Percentiles rank a stretch among this genome's conserved stretches.
Conservation (phyloP, 2,113 vertebrate genomes). For the Onychostruthus taczanowskii region DNA sequence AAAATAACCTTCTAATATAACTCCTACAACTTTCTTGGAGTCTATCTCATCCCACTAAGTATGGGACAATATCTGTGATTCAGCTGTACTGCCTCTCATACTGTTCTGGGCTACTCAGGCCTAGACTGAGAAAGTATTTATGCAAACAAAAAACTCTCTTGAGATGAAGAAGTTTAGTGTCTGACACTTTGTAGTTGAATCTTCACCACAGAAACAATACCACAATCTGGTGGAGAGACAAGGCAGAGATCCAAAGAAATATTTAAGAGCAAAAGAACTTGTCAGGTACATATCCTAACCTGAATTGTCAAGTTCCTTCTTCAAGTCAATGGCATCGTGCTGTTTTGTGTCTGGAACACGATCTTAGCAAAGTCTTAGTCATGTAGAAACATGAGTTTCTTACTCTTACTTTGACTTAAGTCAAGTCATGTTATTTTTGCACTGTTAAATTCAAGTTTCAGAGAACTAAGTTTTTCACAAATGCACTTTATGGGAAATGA, state of each 20-base stretch:
- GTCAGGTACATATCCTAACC: not conserved
- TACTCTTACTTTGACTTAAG: not conserved
- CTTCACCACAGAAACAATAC: not conserved
- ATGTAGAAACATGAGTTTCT: not conserved
- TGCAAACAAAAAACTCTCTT: not conserved
- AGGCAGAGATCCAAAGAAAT: not conserved
- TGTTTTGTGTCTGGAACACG: not conserved
- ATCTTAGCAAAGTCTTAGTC: not conserved
- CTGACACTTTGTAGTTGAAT: not conserved
- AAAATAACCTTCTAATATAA: not conserved
- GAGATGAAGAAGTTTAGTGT: not conserved
- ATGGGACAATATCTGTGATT: not conserved
- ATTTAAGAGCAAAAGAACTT: not conserved
- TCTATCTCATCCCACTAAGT: not conserved
- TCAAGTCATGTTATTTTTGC: not conserved
- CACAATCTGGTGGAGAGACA: not conserved
- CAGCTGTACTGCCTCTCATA: not conserved
- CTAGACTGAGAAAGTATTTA: not conserved
- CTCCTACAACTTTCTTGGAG: not conserved
- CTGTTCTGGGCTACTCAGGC: not conserved
- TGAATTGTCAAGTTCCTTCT: not conserved
- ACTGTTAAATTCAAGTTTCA: not conserved
- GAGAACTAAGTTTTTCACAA: not conserved
- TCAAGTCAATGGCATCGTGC: not conserved
- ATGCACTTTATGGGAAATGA: not conserved